Evolutionary conservation across 2,797 vertebrate species (phyloP).

Genomic region (Adrianichthys oophorus): DNA sequence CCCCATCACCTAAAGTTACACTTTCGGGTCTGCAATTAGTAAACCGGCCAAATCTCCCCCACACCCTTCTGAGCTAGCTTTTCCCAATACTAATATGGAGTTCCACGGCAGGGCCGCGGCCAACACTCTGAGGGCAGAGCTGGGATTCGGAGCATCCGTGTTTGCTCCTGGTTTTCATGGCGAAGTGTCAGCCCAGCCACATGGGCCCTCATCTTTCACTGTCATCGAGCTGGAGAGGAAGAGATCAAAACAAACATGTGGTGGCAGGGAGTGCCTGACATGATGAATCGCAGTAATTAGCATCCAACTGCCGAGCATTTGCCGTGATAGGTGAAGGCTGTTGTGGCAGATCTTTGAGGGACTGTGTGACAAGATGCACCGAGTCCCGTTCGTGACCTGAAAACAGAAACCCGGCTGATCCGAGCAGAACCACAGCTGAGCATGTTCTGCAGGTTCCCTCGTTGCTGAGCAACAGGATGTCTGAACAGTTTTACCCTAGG

Average conservation of each 20-base stretch:
- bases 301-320: conserved; percentile 41
- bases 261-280: conserved; percentile 67
- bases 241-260: conserved; percentile 80
- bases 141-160: conserved; percentile 24
- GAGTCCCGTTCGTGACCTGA: conserved; percentile 50
- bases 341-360: conserved; percentile 43
- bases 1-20: conserved; percentile 78
- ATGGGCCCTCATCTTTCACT: conserved; percentile 78
- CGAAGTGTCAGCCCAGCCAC: conserved; percentile 50
- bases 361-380: conserved; percentile 43
- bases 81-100: conserved; percentile 29
- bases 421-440: conserved; percentile 13
- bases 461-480: too few relatives aligned
- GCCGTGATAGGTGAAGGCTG: conserved; percentile 52
- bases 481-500: too few relatives aligned
- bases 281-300: conserved; percentile 77
- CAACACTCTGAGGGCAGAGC: conserved; percentile 3
- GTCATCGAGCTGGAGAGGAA: conserved; percentile 70
- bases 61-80: conserved; percentile 33
- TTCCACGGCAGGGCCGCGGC: conserved; percentile 16
- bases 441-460: not conserved
- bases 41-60: conserved; percentile 42
- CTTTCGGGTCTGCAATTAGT: conserved; percentile 74
- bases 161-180: conserved; percentile 48
- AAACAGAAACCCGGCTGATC: conserved; percentile 19